Base-by-base conservation (phyloP, 2,888 invertebrate genomes). In the Drosophila yooni region DNA sequence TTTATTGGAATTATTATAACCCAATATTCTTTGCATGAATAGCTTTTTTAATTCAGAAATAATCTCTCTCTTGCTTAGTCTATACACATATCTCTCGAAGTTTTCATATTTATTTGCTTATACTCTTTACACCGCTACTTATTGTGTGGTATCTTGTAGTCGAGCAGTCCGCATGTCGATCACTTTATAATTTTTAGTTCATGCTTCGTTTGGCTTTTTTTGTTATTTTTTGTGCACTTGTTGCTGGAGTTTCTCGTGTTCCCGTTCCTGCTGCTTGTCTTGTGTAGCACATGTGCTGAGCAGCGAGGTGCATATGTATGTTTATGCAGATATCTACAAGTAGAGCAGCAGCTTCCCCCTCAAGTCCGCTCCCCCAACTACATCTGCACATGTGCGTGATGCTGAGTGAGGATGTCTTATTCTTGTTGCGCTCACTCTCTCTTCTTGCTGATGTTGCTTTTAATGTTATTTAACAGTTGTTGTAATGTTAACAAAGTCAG, bases 171-270 rank as follows among this genome's bases (percentile, higher is more conserved):
- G 65, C 67, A 60, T 77, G 73, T 11, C 21, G 15, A 53, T 15
- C 34, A n/a, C 50, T 57, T 68, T 63, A 46, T 63, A 63, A 70
- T 40, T 46, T 58, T 58, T 64, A 53, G 40, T 77, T 68, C 52
- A 81, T 77, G 81, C 68, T 62, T 81, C 81, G 74, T 65, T 71
- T 68, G 62, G 52, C 63, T 25, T 46, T 21, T 6, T 13, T 21
- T 34, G 54, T 43, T 62, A 54, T 51, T 61, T 70, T 69, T 50
- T 48, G 58, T 69, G 53, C 70, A 72, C 70, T 70, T 80, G 61
- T 74, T 70, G 27, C 6, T 36, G 36, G 4, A n/a, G 27, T 25
- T 58, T 51, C 38, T 68, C 38, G 29, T 33, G 27, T 57, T 48
- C 33, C 54, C 38, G 60, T 59, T 64, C 27, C 54, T 66, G 48